These are phyloP conservation scores for Pangasianodon gigas DNA, from an alignment of 2,113 vertebrate species.

Conservation along the genomic window DNA sequence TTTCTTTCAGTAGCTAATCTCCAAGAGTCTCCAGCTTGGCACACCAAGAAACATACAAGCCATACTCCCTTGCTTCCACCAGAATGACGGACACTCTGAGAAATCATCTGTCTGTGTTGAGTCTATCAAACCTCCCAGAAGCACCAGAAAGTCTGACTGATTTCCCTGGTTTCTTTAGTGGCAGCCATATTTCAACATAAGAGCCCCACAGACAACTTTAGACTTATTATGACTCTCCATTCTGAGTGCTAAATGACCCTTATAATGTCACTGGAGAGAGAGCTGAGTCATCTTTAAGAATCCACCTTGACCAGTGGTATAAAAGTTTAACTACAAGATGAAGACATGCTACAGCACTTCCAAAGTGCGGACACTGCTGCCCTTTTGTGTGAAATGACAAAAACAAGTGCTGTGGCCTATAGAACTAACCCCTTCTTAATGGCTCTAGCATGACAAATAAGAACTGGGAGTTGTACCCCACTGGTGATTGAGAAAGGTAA, in stretches of 20 bases:
- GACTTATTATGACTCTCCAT: conserved; percentile 59
- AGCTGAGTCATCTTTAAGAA: conserved; percentile 71
- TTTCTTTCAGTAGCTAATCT: conserved; percentile 31
- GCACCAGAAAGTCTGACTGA: conserved; percentile 19
- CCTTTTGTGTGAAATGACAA: conserved; percentile 75
- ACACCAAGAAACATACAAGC: conserved; percentile 56
- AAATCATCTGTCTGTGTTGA: conserved; percentile 46
- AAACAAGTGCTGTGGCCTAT: conserved; percentile 60
- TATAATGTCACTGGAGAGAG: conserved; percentile 69
- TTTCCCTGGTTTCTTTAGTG: conserved; percentile 18
- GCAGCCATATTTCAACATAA: conserved; percentile 45
- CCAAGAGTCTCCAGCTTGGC: conserved; percentile 50
- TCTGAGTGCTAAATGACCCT: conserved; percentile 70
- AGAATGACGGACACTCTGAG: conserved; percentile 60
- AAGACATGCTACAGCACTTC: conserved; percentile 70
- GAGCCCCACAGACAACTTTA: conserved; percentile 28
- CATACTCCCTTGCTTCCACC: conserved; percentile 57
- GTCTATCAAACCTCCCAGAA: conserved; percentile 48
- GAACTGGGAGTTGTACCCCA: neutral
- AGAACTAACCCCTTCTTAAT: conserved; percentile 51
- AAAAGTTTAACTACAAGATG: conserved; percentile 65
- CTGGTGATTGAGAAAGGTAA: neutral
- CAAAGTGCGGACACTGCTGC: conserved; percentile 70
- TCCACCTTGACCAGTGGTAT: conserved; percentile 58
- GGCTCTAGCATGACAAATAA: neutral